Evolutionary conservation across 1,140 invertebrate species (phyloP).

Genomic region (Portunus trituberculatus): DNA sequence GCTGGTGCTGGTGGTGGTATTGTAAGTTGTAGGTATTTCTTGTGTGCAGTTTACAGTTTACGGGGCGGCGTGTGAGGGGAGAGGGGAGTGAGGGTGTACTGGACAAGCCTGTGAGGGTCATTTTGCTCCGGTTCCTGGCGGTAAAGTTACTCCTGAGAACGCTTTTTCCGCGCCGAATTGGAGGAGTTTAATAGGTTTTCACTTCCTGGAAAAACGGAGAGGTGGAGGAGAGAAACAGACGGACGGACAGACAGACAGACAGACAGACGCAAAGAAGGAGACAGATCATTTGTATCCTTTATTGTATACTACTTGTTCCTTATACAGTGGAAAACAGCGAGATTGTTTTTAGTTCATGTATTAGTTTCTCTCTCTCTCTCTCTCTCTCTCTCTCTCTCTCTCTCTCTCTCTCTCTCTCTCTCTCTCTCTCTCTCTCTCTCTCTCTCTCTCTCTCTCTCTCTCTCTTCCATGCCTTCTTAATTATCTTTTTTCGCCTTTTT

Average conservation of each 20-base stretch:
- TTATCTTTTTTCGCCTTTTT: background rate
- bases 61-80: too few relatives aligned
- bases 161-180: background rate
- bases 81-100: background rate
- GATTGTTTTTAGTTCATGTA: background rate
- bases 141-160: background rate
- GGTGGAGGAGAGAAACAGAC: background rate
- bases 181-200: conserved; percentile 9
- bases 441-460: background rate
- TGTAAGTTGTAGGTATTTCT: too few relatives aligned
- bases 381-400: background rate
- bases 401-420: background rate
- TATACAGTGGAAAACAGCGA: too few relatives aligned
- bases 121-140: background rate
- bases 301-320: too few relatives aligned
- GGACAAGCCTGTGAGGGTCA: background rate
- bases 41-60: too few relatives aligned
- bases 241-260: too few relatives aligned
- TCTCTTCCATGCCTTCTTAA: background rate
- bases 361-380: background rate
- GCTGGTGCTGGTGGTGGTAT: too few relatives aligned
- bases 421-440: background rate
- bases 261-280: background rate
- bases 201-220: background rate
- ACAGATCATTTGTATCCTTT: too few relatives aligned